These are phyloP conservation scores for Siniperca obscura DNA, from an alignment of 2,797 vertebrate species.

Conservation along the genomic window DNA sequence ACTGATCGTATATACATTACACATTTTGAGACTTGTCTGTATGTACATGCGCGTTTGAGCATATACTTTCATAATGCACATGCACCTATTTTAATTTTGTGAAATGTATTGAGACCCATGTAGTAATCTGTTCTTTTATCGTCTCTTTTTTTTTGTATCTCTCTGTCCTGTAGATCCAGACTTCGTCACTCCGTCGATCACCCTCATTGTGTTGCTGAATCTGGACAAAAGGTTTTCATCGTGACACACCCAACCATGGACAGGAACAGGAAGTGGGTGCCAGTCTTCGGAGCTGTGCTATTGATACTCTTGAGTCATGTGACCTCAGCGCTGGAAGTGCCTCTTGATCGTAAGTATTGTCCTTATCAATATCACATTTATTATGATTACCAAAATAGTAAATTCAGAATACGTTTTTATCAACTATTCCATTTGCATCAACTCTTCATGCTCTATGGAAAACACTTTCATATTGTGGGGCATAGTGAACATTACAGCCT, in stretches of 20 bases:
- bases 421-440: not conserved
- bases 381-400: not conserved
- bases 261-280: conserved; percentile 81
- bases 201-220: conserved; percentile 45
- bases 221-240: conserved; percentile 59
- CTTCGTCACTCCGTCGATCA: not conserved
- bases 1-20: not conserved
- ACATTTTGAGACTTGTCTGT: not conserved
- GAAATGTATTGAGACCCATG: not conserved
- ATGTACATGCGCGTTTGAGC: not conserved
- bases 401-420: not conserved
- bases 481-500: not conserved
- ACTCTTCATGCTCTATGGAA: not conserved
- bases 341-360: conserved; percentile 94
- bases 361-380: not conserved
- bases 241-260: conserved; percentile 84
- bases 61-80: not conserved
- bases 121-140: not conserved
- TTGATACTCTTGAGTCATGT: conserved; percentile 88
- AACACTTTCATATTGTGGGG: not conserved
- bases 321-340: conserved; percentile 92
- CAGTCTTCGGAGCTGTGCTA: conserved; percentile 80
- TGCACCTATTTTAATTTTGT: not conserved
- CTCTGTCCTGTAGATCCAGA: conserved; percentile 63
- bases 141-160: not conserved